Conservation (phyloP, 1,140 invertebrate species). For the Limonius californicus region DNA sequence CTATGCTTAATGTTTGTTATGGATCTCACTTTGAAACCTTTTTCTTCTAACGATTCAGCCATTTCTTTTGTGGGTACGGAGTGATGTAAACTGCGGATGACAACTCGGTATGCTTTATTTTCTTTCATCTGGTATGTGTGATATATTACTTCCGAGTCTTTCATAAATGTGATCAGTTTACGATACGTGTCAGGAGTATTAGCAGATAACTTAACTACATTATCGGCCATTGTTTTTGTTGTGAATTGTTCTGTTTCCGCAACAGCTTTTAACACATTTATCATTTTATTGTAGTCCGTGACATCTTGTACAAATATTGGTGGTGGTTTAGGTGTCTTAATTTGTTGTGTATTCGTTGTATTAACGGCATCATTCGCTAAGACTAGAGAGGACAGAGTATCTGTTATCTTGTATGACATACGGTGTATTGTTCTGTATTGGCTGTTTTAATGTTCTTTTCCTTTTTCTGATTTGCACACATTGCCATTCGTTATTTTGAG, state of each 20-base stretch:
- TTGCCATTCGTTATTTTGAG: too few species aligned
- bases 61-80: too few species aligned
- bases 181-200: not conserved
- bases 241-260: not conserved
- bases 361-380: not conserved
- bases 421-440: not conserved
- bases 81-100: too few species aligned
- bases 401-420: not conserved
- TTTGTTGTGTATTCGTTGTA: not conserved
- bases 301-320: not conserved
- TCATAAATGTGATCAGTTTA: not conserved
- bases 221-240: conserved; percentile 2
- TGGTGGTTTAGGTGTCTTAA: not conserved
- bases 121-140: conserved; percentile 3
- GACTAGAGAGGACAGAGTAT: not conserved
- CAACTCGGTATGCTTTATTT: too few species aligned
- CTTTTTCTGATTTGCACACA: too few species aligned
- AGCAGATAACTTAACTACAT: not conserved
- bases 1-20: too few species aligned
- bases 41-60: too few species aligned
- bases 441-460: too few species aligned
- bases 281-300: conserved; percentile 3
- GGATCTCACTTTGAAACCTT: too few species aligned
- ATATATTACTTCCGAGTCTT: not conserved
- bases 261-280: not conserved